phyloP scores from a whole-genome alignment of 1,140 invertebrate genomes.

The Drosophila quadrilineata region DNA sequence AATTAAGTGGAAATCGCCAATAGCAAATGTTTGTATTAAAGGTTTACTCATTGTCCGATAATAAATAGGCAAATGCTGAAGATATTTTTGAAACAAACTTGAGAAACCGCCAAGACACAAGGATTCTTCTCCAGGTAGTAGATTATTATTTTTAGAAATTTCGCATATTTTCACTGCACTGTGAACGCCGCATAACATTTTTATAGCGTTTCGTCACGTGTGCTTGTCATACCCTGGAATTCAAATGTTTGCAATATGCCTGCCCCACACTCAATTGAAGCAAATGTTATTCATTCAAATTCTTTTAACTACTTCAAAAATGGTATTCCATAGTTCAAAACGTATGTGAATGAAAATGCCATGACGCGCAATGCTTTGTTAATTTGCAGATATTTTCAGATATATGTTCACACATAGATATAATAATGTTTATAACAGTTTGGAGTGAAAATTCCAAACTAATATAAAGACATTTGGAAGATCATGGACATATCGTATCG shows the following conservation, averaged over 20 bases:
- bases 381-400: slow-evolving; percentile 26
- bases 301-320: too few species aligned
- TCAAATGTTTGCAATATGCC: not conserved
- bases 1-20: slow-evolving; percentile 28
- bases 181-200: slow-evolving; percentile 3
- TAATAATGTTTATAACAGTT: slow-evolving; percentile 49
- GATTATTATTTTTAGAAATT: slow-evolving; percentile 13
- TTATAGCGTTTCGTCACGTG: slow-evolving; percentile 31
- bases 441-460: too few species aligned
- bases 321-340: too few species aligned
- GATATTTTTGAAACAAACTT: not conserved
- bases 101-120: slow-evolving; percentile 18
- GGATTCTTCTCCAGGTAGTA: slow-evolving; percentile 21
- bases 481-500: slow-evolving; percentile 24
- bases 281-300: too few species aligned
- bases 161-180: slow-evolving; percentile 14
- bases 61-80: not conserved
- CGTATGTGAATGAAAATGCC: slow-evolving; percentile 51
- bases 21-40: not conserved
- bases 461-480: slow-evolving; percentile 37
- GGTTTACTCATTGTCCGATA: slow-evolving; percentile 2
- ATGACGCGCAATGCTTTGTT: slow-evolving; percentile 36
- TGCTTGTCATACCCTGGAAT: slow-evolving; percentile 9
- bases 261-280: too few species aligned
- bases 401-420: too few species aligned